Evolutionary conservation across 2,888 invertebrate genomes (phyloP).

Genomic region (Torymus texanus): DNA sequence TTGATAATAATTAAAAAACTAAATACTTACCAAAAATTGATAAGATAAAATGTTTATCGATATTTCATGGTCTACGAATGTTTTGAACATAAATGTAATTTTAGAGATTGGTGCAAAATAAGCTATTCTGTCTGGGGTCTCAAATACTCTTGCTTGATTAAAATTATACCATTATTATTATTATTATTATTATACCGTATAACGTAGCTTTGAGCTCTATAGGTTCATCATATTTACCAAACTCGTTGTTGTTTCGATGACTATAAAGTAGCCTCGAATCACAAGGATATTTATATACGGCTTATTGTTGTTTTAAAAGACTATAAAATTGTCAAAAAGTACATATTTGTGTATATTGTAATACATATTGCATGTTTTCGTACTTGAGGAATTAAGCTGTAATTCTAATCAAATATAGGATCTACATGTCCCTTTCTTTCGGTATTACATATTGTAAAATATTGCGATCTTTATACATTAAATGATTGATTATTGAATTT

Average conservation of each 20-base stretch:
- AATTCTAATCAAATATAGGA: constrained; percentile 19
- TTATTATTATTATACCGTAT: constrained; percentile 27
- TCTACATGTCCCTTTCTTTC: constrained; percentile 22
- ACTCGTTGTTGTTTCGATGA: constrained; percentile 37
- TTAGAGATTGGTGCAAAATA: constrained; percentile 1
- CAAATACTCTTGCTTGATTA: constrained; percentile 29
- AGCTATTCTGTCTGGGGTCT: constrained; percentile 4
- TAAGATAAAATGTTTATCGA: too few species aligned
- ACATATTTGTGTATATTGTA: constrained; percentile 16
- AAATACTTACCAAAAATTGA: too few species aligned
- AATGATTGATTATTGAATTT: constrained; percentile 14
- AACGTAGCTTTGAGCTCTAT: constrained; percentile 40
- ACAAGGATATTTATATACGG: constrained; percentile 12
- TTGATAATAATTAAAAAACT: too few species aligned
- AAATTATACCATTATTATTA: constrained; percentile 26
- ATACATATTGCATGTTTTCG: constrained; percentile 21
- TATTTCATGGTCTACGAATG: too few species aligned
- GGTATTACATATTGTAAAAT: constrained; percentile 18
- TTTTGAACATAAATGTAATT: neutral
- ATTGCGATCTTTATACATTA: constrained; percentile 22
- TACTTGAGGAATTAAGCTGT: constrained; percentile 1
- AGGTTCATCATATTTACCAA: constrained; percentile 43
- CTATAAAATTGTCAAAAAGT: constrained; percentile 41
- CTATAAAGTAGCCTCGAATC: constrained; percentile 38
- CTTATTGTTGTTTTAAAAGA: constrained; percentile 8